Conservation (phyloP, 2,113 vertebrate genomes). For the Nesoenas mayeri region DNA sequence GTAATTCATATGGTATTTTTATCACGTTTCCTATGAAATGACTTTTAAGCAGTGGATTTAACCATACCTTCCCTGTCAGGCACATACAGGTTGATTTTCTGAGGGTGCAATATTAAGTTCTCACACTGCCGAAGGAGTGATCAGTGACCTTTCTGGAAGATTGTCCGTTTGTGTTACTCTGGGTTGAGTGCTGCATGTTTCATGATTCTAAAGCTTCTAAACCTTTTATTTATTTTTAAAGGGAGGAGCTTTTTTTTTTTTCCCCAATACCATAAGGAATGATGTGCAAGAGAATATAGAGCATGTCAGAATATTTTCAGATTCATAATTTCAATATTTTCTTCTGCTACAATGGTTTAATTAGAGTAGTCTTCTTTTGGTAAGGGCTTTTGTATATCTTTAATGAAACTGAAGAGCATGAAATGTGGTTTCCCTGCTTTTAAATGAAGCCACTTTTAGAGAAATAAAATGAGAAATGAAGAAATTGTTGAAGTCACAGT, state of each 20-base stretch:
- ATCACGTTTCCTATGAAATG: background rate
- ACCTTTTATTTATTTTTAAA: constrained; percentile 14
- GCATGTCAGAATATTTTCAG: constrained; percentile 52
- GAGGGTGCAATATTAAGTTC: background rate
- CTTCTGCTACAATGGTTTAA: constrained; percentile 76
- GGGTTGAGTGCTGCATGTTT: background rate
- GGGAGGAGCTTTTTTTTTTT: background rate
- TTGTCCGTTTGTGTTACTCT: background rate
- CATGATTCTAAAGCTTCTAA: constrained; percentile 43
- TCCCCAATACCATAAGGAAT: background rate
- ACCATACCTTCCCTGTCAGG: background rate
- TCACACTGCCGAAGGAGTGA: background rate
- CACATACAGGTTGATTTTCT: background rate
- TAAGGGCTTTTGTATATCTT: constrained; percentile 76
- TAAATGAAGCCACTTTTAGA: constrained; percentile 80
- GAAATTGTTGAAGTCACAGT: constrained; percentile 80
- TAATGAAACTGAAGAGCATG: constrained; percentile 85
- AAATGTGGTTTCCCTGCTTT: constrained; percentile 80
- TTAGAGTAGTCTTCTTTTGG: constrained; percentile 72
- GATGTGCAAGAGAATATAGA: constrained; percentile 37
- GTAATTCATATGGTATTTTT: background rate
- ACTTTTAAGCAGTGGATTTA: background rate
- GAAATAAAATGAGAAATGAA: constrained; percentile 81
- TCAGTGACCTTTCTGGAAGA: background rate
- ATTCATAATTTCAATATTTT: constrained; percentile 75